Conservation (phyloP, 2,888 invertebrate species). For the Paralinhomoeus sp. region DNA sequence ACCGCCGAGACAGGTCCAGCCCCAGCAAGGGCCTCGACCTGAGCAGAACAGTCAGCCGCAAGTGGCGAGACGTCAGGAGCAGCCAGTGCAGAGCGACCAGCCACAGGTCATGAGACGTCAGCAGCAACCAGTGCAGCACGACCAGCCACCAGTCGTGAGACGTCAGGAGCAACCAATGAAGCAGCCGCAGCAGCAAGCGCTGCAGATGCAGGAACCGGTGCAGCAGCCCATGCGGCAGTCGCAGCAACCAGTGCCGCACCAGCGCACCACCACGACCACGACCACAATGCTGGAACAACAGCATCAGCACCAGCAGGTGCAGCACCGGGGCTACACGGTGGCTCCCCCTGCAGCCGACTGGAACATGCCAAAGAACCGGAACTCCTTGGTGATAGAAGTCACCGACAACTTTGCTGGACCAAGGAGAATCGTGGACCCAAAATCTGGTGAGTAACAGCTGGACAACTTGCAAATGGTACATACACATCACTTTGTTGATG, state of each 20-base stretch:
- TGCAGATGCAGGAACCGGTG: constrained; percentile 12
- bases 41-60: too few relatives aligned
- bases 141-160: neutral
- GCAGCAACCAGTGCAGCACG: neutral
- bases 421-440: constrained; percentile 7
- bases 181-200: constrained; percentile 3
- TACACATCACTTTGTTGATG: too few relatives aligned
- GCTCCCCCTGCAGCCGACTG: constrained; percentile 20
- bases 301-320: neutral
- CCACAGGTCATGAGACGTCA: neutral
- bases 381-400: constrained; percentile 23
- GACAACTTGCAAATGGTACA: too few relatives aligned
- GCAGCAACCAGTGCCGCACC: neutral
- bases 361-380: constrained; percentile 13
- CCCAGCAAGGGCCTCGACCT: too few relatives aligned
- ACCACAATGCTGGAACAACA: neutral
- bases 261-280: neutral
- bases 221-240: neutral
- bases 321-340: constrained; percentile 21
- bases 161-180: constrained; percentile 7
- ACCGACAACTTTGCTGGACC: constrained; percentile 23
- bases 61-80: neutral
- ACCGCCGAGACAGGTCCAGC: too few relatives aligned
- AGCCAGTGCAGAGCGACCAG: neutral
- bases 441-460: too few relatives aligned